phyloP scores from a whole-genome alignment of 1,140 invertebrate genomes.

The Drosophila arawakana region DNA sequence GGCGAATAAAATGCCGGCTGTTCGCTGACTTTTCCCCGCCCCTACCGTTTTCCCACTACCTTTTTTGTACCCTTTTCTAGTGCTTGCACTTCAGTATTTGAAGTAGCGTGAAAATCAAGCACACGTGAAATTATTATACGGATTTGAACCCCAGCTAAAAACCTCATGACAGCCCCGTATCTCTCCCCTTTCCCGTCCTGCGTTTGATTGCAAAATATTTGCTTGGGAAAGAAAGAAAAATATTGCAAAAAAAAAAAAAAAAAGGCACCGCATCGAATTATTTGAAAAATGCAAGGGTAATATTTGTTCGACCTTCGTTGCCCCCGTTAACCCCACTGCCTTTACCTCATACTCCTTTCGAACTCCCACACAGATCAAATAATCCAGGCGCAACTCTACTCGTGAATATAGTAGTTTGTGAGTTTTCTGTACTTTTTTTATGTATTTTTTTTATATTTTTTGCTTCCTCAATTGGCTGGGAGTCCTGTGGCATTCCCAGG shows the following conservation, averaged over 20 bases:
- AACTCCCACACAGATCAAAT: slow-evolving; percentile 26
- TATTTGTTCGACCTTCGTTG: slow-evolving; percentile 60
- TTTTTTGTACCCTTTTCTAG: neutral
- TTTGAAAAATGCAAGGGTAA: slow-evolving; percentile 73
- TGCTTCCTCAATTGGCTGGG: slow-evolving; percentile 28
- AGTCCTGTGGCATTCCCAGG: slow-evolving; percentile 60
- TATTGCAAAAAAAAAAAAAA: slow-evolving; percentile 2
- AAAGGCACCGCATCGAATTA: slow-evolving; percentile 35
- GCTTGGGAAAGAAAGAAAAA: slow-evolving; percentile 21
- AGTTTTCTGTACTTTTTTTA: neutral
- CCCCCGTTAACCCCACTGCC: neutral
- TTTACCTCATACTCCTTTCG: neutral
- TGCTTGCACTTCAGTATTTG: slow-evolving; percentile 66
- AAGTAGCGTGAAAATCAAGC: slow-evolving; percentile 79
- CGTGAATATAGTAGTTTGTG: slow-evolving; percentile 33
- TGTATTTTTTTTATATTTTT: neutral
- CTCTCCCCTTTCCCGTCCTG: neutral
- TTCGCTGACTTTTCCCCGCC: slow-evolving; percentile 32
- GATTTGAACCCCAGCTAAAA: slow-evolving; percentile 50
- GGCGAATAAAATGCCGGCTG: slow-evolving; percentile 49
- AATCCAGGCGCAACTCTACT: slow-evolving; percentile 6
- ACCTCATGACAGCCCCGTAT: neutral
- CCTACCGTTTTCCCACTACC: neutral
- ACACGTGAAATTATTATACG: slow-evolving; percentile 80
- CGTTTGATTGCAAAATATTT: slow-evolving; percentile 71